These are phyloP conservation scores for Pseudanteris insignis DNA, from an alignment of 2,888 invertebrate species.

Conservation along the genomic window DNA sequence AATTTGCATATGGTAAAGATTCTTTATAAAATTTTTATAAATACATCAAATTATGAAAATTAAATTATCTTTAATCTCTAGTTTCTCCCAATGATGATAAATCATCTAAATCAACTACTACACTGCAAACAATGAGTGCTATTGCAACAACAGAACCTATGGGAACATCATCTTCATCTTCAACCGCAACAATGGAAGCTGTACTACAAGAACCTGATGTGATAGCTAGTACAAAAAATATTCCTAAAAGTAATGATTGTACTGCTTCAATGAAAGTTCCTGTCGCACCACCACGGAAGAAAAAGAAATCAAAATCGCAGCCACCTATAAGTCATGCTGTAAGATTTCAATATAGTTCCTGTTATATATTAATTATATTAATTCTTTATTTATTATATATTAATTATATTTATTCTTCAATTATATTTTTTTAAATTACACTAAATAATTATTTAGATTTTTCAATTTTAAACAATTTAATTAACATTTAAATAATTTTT, in stretches of 20 bases:
- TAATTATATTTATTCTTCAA: no score
- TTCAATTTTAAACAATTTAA: no score
- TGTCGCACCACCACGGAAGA: constrained; percentile 82
- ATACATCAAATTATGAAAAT: no score
- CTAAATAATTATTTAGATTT: no score
- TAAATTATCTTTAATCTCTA: no score
- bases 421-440: no score
- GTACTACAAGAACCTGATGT: constrained; percentile 86
- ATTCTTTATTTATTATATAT: no score
- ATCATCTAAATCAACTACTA: constrained; percentile 13
- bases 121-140: constrained; percentile 1
- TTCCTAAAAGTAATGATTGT: constrained; percentile 56
- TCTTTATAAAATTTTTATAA: no score
- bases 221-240: constrained; percentile 85
- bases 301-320: constrained; percentile 73
- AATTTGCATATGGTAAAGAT: no score
- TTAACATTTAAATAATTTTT: no score
- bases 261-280: constrained; percentile 65
- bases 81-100: constrained; percentile 55
- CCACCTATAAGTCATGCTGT: constrained; percentile 63
- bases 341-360: constrained; percentile 50
- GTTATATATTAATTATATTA: no score
- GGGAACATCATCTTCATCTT: constrained; percentile 27
- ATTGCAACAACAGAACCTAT: constrained; percentile 1
- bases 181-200: constrained; percentile 44